These are phyloP conservation scores for Pachydiplax longipennis DNA, from an alignment of 2,888 invertebrate genomes.

Conservation along the genomic window DNA sequence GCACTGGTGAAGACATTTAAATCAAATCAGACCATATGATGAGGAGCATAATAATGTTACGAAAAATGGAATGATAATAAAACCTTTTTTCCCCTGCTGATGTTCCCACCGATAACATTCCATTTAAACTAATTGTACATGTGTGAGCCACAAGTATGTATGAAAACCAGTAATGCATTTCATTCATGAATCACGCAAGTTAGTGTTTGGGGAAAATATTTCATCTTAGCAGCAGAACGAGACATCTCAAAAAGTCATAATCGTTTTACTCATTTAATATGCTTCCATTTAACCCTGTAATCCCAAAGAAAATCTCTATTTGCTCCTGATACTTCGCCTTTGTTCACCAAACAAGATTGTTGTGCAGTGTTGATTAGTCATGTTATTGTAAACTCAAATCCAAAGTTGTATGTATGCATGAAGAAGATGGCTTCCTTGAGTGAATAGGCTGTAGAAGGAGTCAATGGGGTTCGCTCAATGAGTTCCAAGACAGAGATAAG, in stretches of 20 bases:
- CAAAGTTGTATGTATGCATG: slow-evolving; percentile 11
- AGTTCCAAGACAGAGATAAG: slow-evolving; percentile 35
- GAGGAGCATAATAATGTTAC: slow-evolving; percentile 1
- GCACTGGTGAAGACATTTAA: slow-evolving; percentile 30
- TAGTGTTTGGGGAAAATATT: slow-evolving; percentile 29
- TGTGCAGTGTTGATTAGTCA: slow-evolving; percentile 29
- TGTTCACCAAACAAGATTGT: slow-evolving; percentile 7
- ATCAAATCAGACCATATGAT: slow-evolving; percentile 17
- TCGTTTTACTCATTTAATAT: slow-evolving; percentile 26
- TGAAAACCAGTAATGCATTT: slow-evolving; percentile 40
- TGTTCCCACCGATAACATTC: slow-evolving; percentile 38
- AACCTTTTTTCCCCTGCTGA: slow-evolving; percentile 12
- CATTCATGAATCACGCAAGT: slow-evolving; percentile 28
- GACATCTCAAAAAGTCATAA: slow-evolving; percentile 22
- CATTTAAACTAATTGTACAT: slow-evolving; percentile 1
- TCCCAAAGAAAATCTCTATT: slow-evolving; percentile 26
- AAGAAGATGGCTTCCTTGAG: slow-evolving; percentile 8
- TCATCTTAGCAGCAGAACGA: background rate
- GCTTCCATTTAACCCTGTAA: slow-evolving; percentile 29
- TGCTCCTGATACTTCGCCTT: slow-evolving; percentile 23
- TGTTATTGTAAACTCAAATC: background rate
- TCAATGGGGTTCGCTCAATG: slow-evolving; percentile 18
- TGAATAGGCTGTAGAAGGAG: slow-evolving; percentile 13
- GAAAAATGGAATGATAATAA: slow-evolving; percentile 20
- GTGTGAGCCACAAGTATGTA: slow-evolving; percentile 35